Evolutionary conservation across 2,888 invertebrate genomes (phyloP).

Genomic region (Cephus rjabovi): DNA sequence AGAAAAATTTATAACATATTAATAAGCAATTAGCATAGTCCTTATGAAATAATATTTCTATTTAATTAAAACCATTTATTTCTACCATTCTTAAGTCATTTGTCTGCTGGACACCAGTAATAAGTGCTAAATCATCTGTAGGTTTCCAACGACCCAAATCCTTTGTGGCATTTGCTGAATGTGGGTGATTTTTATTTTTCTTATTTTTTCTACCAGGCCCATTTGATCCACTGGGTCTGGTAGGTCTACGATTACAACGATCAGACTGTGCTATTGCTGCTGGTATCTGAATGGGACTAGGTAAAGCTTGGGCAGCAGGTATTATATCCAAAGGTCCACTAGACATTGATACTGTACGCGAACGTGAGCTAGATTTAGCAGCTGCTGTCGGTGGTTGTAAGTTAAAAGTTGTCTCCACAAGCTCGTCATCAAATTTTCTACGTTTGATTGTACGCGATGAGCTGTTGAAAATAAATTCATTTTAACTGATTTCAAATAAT

Average conservation of each 20-base stretch:
- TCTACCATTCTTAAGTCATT: constrained; percentile 79
- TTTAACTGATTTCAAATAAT: neutral
- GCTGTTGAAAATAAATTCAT: constrained; percentile 67
- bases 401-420: constrained; percentile 78
- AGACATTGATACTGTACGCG: constrained; percentile 55
- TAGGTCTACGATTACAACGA: constrained; percentile 54
- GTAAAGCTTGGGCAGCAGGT: constrained; percentile 44
- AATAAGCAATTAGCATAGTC: neutral
- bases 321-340: constrained; percentile 51
- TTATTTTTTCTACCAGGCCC: constrained; percentile 61
- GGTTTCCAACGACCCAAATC: constrained; percentile 97
- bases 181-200: constrained; percentile 74
- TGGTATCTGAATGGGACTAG: constrained; percentile 51
- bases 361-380: constrained; percentile 57
- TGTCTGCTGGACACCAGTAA: constrained; percentile 93
- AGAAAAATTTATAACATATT: constrained; percentile 6
- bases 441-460: constrained; percentile 95
- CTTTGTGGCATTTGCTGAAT: constrained; percentile 78
- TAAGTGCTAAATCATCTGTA: constrained; percentile 93
- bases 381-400: constrained; percentile 59
- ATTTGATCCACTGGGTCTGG: constrained; percentile 57
- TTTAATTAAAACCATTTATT: neutral
- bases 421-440: constrained; percentile 95
- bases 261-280: constrained; percentile 52
- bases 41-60: neutral